phyloP scores from a whole-genome alignment of 2,113 vertebrate species.

The Phalacrocorax brasilianus region DNA sequence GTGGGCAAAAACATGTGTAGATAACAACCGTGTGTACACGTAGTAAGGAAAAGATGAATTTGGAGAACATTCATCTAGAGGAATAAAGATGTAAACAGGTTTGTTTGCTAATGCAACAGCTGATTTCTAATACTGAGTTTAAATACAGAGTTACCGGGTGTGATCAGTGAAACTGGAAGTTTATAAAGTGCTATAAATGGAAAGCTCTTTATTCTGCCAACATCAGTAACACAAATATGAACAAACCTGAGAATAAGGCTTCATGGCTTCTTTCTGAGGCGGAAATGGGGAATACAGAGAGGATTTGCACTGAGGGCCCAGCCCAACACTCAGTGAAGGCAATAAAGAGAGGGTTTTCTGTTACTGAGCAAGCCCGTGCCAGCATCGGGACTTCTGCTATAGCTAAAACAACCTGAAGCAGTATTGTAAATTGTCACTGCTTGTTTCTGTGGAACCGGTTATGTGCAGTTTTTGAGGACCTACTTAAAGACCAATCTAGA shows the following conservation, averaged over 20 bases:
- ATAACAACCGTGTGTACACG: neutral
- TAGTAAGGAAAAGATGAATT: neutral
- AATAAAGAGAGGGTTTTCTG: neutral
- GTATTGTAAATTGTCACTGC: neutral
- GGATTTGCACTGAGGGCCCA: neutral
- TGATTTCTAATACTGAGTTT: neutral
- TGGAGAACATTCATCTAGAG: neutral
- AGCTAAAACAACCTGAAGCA: neutral
- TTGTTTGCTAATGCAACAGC: neutral
- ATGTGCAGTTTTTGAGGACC: neutral
- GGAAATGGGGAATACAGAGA: neutral
- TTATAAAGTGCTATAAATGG: neutral
- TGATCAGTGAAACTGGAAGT: neutral
- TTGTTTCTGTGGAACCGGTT: neutral
- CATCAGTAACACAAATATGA: neutral
- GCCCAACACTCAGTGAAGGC: neutral
- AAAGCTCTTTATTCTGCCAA: neutral
- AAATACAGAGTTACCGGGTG: neutral
- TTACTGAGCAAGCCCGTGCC: neutral
- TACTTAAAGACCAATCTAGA: neutral
- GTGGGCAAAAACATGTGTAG: neutral
- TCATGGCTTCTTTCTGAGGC: neutral
- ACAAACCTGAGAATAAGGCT: neutral
- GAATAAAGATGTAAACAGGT: neutral
- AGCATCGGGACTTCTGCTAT: neutral